Conservation (phyloP, 2,113 vertebrate species). For the Chrysemys picta region DNA sequence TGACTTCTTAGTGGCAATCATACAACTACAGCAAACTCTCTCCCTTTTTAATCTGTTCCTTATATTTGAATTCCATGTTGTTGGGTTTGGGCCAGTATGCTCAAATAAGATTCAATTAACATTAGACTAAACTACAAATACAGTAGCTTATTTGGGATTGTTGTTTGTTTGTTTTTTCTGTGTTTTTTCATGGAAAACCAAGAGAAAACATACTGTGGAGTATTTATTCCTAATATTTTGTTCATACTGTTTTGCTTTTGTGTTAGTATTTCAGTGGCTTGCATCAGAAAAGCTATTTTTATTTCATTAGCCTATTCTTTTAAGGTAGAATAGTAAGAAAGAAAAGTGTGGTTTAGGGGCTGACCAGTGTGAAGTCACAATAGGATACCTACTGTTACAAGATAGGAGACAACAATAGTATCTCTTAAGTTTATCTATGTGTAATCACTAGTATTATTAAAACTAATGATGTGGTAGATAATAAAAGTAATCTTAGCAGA, state of each 20-base stretch:
- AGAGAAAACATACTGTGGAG: background rate
- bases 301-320: slow-evolving; percentile 43
- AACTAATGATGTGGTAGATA: slow-evolving; percentile 71
- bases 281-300: slow-evolving; percentile 16
- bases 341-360: slow-evolving; percentile 22
- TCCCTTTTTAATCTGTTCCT: background rate
- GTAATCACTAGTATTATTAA: slow-evolving; percentile 70
- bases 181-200: background rate
- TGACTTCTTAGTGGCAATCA: background rate
- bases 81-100: background rate
- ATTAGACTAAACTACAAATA: slow-evolving; percentile 12
- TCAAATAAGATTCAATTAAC: background rate
- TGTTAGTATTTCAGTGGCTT: slow-evolving; percentile 1
- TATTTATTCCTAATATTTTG: background rate
- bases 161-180: slow-evolving; percentile 21
- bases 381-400: slow-evolving; percentile 57
- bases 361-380: slow-evolving; percentile 47
- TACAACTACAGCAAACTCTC: background rate
- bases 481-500: slow-evolving; percentile 62
- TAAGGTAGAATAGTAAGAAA: slow-evolving; percentile 17
- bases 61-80: slow-evolving; percentile 7
- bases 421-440: slow-evolving; percentile 64
- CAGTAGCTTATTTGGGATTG: background rate
- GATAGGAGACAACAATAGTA: slow-evolving; percentile 70
- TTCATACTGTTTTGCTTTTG: background rate